These are phyloP conservation scores for Euphysa ruthae DNA, from an alignment of 30 jellyfish, hydroid and myxozoan genomes.

Conservation along the genomic window DNA sequence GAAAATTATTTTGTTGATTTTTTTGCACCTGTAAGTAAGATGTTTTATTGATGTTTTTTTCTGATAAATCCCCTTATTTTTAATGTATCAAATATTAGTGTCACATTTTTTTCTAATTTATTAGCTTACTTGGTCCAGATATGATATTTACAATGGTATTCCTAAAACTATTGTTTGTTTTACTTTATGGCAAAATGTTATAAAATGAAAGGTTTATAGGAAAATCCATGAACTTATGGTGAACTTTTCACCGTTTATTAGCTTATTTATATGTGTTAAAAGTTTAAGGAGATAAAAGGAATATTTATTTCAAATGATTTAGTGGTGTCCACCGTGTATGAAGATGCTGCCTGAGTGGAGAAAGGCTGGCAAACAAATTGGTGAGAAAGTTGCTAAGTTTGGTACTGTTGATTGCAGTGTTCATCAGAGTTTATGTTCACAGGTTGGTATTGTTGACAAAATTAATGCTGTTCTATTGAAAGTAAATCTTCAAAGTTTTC, in stretches of 20 bases:
- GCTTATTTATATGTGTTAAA: no score
- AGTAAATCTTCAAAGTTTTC: neutral
- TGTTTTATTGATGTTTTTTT: neutral
- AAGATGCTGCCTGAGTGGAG: slow-evolving; percentile 91
- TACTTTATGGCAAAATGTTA: no score
- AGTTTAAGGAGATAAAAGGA: no score
- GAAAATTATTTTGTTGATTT: slow-evolving; percentile 66
- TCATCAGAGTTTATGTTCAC: slow-evolving; percentile 55
- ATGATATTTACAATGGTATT: neutral
- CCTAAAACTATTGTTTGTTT: no score
- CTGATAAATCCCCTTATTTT: neutral
- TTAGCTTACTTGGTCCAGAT: neutral
- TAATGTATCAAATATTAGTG: neutral
- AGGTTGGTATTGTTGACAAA: slow-evolving; percentile 27
- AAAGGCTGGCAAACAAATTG: slow-evolving; percentile 86
- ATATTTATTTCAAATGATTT: no score
- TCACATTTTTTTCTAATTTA: no score
- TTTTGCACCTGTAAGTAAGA: slow-evolving; percentile 78
- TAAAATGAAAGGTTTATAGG: no score
- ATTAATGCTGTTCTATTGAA: neutral
- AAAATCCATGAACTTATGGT: no score
- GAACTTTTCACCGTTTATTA: no score
- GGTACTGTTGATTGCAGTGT: slow-evolving; percentile 94
- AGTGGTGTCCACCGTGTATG: slow-evolving; percentile 99
- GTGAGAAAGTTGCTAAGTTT: slow-evolving; percentile 62